Base-by-base conservation (phyloP, 2,888 invertebrate genomes). In the Esperia sulphurella region DNA sequence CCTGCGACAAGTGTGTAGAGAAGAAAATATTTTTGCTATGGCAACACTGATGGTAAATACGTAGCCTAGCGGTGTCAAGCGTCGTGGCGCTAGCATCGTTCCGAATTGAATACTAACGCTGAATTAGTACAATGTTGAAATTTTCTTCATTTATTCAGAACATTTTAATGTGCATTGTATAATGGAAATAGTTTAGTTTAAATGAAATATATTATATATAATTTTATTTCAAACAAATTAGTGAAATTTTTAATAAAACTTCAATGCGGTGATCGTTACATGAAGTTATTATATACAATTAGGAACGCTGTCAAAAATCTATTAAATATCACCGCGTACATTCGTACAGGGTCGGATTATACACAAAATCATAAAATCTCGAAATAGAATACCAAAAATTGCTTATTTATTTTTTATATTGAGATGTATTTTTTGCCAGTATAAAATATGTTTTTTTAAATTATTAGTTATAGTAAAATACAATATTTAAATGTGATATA, bases 1-100 rank as follows among this genome's bases (percentile, higher is more conserved):
- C 82, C 83, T 75, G 68, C 68, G 71, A 74, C 68, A 77, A 67
- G 78, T 73, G 79, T 70, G 82, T 82, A 79, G 82, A 79, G 79
- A 79, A 65, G 75, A 77, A 68, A 68, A 58, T 64, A 80, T 87
- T 87, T 87, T 83, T 73, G 46, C 57, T 60, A 54, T 80, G 68
- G 85, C 83, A 86, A 86, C 86, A 87, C 79, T 76, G 47, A 6
- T 33, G 51, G 53, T 51, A 53, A 74, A 14, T 51, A 57, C 49
- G 55, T 67, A 49, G 60, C 56, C 55, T 59, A 45, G 41, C 40
- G 54, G 54, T 54, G 52, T 12, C 41, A 48, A n/a, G 37, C 49
- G 51, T 42, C 58, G 39, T 13, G 55, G 54, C 51, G 51, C 51
- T 47, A 30, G 38, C 14, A 33, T 50, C 49, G 45, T 58, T 66